Percentiles rank a stretch among this genome's conserved stretches.
phyloP scores from a whole-genome alignment of 2,113 vertebrate species.

The Eidolon helvum region DNA sequence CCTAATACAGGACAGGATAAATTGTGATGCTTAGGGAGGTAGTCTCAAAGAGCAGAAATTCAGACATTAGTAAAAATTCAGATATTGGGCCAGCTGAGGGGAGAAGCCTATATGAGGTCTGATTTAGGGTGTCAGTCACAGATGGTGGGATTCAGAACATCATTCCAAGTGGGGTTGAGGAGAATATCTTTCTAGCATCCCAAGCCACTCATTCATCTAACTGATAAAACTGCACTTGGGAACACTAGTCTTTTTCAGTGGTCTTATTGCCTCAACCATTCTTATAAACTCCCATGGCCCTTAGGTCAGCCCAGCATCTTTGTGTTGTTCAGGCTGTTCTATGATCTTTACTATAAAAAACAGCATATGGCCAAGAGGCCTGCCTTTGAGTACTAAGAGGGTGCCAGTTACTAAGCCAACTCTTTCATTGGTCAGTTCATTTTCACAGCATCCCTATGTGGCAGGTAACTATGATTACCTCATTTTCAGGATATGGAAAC shows the following conservation, averaged over 20 bases:
- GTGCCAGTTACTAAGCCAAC: too few species aligned
- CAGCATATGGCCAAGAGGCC: background rate
- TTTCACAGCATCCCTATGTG: too few species aligned
- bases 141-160: background rate
- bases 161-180: background rate
- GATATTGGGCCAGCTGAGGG: background rate
- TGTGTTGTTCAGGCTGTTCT: background rate
- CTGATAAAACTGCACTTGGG: background rate
- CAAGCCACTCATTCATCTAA: background rate
- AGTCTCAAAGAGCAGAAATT: background rate
- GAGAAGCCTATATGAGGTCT: background rate
- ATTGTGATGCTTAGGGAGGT: background rate
- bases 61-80: background rate
- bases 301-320: background rate
- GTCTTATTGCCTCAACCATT: background rate
- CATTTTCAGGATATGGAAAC: too few species aligned
- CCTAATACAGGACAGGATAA: background rate
- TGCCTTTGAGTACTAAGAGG: background rate
- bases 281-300: rapidly evolving
- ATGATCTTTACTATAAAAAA: background rate
- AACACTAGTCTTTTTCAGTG: background rate
- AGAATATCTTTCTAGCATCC: background rate
- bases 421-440: too few species aligned
- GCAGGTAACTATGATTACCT: too few species aligned
- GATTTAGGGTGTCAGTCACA: background rate